Evolutionary conservation across 2,888 invertebrate species (phyloP).

Genomic region (Agriopis marginaria): DNA sequence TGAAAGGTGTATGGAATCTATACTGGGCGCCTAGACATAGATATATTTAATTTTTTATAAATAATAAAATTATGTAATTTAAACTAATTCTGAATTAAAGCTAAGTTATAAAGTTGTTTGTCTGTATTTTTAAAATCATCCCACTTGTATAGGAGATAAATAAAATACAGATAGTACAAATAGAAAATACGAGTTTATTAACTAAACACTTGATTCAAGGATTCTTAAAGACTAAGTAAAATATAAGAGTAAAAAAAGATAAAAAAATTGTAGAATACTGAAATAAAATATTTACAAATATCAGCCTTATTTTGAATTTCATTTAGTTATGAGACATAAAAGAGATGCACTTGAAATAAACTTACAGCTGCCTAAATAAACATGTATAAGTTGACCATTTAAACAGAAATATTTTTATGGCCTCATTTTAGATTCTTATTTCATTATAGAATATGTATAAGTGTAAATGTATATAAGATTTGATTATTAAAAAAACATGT

Average conservation of each 20-base stretch:
- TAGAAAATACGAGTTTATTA: slow-evolving; percentile 40
- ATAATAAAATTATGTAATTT: slow-evolving; percentile 59
- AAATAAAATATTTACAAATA: slow-evolving; percentile 72
- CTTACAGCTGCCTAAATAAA: slow-evolving; percentile 25
- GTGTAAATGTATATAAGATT: slow-evolving; percentile 12
- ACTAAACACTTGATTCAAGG: slow-evolving; percentile 26
- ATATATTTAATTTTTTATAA: slow-evolving; percentile 53
- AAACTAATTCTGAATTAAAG: slow-evolving; percentile 67
- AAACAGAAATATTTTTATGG: slow-evolving; percentile 3
- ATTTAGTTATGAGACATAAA: slow-evolving; percentile 45
- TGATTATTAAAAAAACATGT: slow-evolving; percentile 13
- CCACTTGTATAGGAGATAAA: neutral
- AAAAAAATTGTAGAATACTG: slow-evolving; percentile 50
- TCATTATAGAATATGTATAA: neutral
- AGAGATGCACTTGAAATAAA: slow-evolving; percentile 44
- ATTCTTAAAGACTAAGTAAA: slow-evolving; percentile 36
- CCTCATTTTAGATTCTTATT: slow-evolving; percentile 22
- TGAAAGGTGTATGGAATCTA: slow-evolving; percentile 53
- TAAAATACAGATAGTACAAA: slow-evolving; percentile 14
- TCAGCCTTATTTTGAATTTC: slow-evolving; percentile 76
- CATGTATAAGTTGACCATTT: slow-evolving; percentile 5
- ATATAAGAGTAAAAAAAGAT: slow-evolving; percentile 49
- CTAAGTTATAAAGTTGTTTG: slow-evolving; percentile 51
- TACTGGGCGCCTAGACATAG: slow-evolving; percentile 36
- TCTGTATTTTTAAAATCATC: slow-evolving; percentile 31